A percentile compares a stretch with the other conserved stretches of the same genome.
Evolutionary conservation across 2,797 vertebrate genomes (phyloP).

Genomic region (Iguana delicatissima): DNA sequence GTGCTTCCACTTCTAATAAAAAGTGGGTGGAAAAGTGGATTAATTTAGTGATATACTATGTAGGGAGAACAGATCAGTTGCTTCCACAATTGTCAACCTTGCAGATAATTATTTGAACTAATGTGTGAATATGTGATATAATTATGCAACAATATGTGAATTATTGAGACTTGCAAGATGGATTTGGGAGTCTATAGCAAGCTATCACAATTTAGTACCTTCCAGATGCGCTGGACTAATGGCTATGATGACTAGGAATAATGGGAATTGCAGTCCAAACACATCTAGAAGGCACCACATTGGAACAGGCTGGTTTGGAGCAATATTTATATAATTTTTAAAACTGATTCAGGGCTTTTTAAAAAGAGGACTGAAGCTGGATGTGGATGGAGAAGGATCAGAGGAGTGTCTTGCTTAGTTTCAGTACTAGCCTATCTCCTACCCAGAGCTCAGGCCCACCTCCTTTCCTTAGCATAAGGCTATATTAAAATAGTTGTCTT

Average conservation of each 20-base stretch:
- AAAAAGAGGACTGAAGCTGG: background rate
- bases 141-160: too few species aligned
- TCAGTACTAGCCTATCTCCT: background rate
- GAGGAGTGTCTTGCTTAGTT: background rate
- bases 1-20: too few species aligned
- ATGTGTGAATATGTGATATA: too few species aligned
- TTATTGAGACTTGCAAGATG: too few species aligned
- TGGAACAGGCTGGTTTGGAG: background rate
- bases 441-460: background rate
- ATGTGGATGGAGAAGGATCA: background rate
- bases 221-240: background rate
- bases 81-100: too few species aligned
- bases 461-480: background rate
- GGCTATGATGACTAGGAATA: background rate
- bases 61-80: too few species aligned
- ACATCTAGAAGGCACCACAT: background rate
- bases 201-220: too few species aligned
- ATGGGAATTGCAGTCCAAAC: too few species aligned
- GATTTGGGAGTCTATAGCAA: too few species aligned
- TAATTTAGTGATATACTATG: too few species aligned
- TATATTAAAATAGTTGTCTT: background rate
- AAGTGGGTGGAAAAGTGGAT: too few species aligned
- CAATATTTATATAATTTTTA: background rate
- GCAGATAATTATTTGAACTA: too few species aligned
- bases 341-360: background rate